Percentiles rank a stretch among this genome's conserved stretches.
Evolutionary conservation across 2,113 vertebrate genomes (phyloP).

Genomic region (Cololabis saira): DNA sequence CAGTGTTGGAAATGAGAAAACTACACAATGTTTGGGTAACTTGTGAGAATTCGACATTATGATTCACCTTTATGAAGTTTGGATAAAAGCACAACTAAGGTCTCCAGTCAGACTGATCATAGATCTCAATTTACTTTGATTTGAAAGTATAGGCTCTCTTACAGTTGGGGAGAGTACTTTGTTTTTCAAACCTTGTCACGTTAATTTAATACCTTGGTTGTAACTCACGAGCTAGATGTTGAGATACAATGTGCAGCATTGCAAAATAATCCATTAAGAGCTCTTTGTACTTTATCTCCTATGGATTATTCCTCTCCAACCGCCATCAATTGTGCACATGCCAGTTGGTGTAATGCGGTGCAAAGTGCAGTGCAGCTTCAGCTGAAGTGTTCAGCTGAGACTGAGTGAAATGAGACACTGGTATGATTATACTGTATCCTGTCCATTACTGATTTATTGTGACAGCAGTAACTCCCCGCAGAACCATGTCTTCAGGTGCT

Average conservation of each 20-base stretch:
- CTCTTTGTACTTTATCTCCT: conserved; percentile 53
- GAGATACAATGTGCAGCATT: conserved; percentile 42
- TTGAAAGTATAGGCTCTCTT: conserved; percentile 55
- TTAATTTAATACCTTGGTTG: conserved; percentile 37
- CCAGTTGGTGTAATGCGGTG: conserved; percentile 16
- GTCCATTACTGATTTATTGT: conserved; percentile 71
- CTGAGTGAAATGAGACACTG: conserved; percentile 64
- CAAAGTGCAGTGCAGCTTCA: conserved; percentile 16
- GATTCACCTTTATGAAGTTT: conserved; percentile 62
- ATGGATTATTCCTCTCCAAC: conserved; percentile 71
- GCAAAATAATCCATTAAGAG: conserved; percentile 49
- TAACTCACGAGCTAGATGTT: conserved; percentile 36
- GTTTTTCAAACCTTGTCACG: conserved; percentile 41
- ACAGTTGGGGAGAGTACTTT: conserved; percentile 35
- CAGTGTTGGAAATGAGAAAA: conserved; percentile 63
- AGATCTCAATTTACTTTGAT: conserved; percentile 59
- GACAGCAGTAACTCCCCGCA: conserved; percentile 73
- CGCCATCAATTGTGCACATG: conserved; percentile 61
- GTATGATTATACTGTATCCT: conserved; percentile 71
- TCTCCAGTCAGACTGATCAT: conserved; percentile 37
- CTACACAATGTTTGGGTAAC: conserved; percentile 66
- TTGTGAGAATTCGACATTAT: conserved; percentile 69
- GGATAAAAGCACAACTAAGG: conserved; percentile 27
- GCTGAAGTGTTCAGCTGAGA: conserved; percentile 35
- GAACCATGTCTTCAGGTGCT: conserved; percentile 72